Evolutionary conservation across 23 tunicate species (phyloP), one percentile per base, ranked within the genome.

Genomic region (Styela clava): DNA sequence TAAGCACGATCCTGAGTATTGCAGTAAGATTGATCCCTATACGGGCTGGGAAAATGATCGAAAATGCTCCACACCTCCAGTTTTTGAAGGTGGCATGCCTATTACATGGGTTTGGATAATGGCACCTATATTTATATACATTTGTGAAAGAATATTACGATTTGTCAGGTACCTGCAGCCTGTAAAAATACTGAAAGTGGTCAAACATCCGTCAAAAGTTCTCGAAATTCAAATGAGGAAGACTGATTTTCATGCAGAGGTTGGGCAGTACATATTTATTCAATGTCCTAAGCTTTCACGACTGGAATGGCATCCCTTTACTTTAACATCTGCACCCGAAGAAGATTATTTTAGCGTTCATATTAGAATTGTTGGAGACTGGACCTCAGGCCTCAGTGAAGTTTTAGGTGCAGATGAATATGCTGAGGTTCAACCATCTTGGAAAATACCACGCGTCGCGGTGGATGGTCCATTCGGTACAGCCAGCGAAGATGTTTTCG

Each of bases 401-500:
- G 97, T 67, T 19, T 65, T 93, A n/a, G 98, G 89, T 0, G 90
- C 93, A 18, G 97, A 86, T 25, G 87, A 79, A 2, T 68, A 72
- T 5, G 88, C 62, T 12, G 81, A 35, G 86, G 88, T 91, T 31
- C 83, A 72, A 56, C 98, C 92, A 31, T 84, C 92, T 37, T 84
- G 90, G 87, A 87, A 91, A 56, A 92, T 92, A 89, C 99, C 99
- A 12, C 82, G 81, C 19, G 24, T 96, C 12, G 99, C 94, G 23
- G 76, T 96, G 9, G 99, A 96, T 74, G 99, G 99, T 16, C 99
- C 99, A 7, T 96, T 88, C 83, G 99, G 99, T 37, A 92, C 99
- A 0, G 99, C 99, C 32, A 96, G 99, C 63, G 97, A 96, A 73
- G 97, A 91, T 26, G 94, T 96, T 21, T 96, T 96, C 65, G 88